Base-by-base conservation (phyloP, 2,797 vertebrate species). In the Coregonus sp. region DNA sequence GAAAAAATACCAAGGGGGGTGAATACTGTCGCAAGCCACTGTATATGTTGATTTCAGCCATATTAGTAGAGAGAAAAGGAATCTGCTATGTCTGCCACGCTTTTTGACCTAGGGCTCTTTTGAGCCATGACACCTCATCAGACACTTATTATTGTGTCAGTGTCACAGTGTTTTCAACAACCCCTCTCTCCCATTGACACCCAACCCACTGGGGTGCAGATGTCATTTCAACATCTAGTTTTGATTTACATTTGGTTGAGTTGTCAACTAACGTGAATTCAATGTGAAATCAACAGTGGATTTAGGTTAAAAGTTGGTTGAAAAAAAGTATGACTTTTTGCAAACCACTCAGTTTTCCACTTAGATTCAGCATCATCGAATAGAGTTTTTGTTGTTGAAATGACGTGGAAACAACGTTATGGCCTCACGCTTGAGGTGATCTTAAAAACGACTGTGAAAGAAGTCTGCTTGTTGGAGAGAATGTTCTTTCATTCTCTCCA, bases 401-500 rank as follows among this genome's bases (percentile, higher is more conserved):
- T 47, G 40, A 47, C 35, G 7, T 7, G 37, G 69, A 78, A 61
- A 68, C 74, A 79, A 14, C 29, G n/a, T 78, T 4, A 54, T 54
- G 65, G 56, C 15, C 75, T 69, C 31, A 52, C 56, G 12, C 33
- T 79, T 12, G 35, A 72, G 31, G 63, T 74, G 76, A 80, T 81
- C 77, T 80, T 37, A 37, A 69, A 37, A 73, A 37, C 33, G 33
- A 70, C 61, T 67, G 9, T 35, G 47, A 20, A 71, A 76, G 61
- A 4, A 37, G 75, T 76, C 74, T 12, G 33, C 29, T 72, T 33
- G 66, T 33, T 66, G 63, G 29, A 66, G 15, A 35, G 7, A 33
- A 68, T 82, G 82, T 79, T 75, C 78, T 78, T 65, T 69, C 70
- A 67, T 79, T 40, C 80, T 85, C 83, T 88, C 79, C 65, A 85